Evolutionary conservation across 2,113 vertebrate species (phyloP).

Genomic region (Rhagologus leucostigma): DNA sequence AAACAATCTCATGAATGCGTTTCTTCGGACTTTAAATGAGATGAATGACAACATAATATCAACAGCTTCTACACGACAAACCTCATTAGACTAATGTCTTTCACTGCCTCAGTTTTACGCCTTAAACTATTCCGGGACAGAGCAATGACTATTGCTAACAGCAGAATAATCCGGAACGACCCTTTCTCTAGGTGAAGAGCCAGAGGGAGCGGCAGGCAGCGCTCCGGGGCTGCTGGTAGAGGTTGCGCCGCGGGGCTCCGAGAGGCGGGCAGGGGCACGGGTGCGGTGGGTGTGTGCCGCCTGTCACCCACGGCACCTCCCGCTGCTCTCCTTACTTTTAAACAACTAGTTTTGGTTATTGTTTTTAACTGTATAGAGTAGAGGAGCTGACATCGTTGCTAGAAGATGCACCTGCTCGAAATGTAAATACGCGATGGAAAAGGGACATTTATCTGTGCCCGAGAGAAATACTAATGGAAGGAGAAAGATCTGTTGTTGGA

Average conservation of each 20-base stretch:
- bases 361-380: neutral
- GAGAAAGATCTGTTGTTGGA: neutral
- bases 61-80: conserved; percentile 63
- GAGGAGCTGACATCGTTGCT: neutral
- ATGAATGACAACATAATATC: conserved; percentile 72
- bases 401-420: neutral
- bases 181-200: neutral
- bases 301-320: neutral
- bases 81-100: conserved; percentile 61
- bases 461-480: neutral
- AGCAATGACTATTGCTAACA: neutral
- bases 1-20: conserved; percentile 81
- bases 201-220: neutral
- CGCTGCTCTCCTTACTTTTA: neutral
- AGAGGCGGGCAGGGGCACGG: neutral
- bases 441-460: neutral
- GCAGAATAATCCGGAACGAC: conserved; percentile 34
- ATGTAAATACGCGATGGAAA: neutral
- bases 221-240: neutral
- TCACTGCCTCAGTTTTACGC: conserved; percentile 47
- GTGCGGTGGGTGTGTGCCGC: neutral
- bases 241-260: neutral
- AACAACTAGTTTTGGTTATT: neutral
- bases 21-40: conserved; percentile 71
- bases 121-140: neutral